Base-by-base conservation (phyloP, 2,888 invertebrate genomes). In the Nasonia oneida region DNA sequence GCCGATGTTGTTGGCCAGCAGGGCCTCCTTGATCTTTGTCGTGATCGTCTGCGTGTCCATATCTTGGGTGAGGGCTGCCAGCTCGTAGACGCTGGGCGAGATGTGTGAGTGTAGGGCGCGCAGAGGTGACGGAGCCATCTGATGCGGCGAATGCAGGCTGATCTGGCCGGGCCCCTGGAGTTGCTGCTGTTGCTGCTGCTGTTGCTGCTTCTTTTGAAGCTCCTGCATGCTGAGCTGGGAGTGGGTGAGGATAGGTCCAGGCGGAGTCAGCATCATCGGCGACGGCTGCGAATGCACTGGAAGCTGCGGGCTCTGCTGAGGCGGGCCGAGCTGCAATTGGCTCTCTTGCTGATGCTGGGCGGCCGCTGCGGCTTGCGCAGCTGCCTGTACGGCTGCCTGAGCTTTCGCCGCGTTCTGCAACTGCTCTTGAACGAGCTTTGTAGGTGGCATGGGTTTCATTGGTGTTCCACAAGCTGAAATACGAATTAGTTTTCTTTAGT, bases 41-140 rank as follows among this genome's bases (percentile, higher is more conserved):
- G 99, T 99, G 90, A 99, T 98, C 33, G 97, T 96, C 92, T 99
- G 98, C 1, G 99, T 99, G 94, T 99, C 99, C 88, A 99, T 95
- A 93, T 99, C 99, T 91, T 98, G 98, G 14, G 99, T 99, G 71
- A 99, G 95, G 5, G 99, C 99, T 1, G 99, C 98, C 97, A 99
- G 98, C 94, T 99, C 99, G 93, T 99, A 98, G 23, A 99, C 98
- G 90, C 98, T 98, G n/a, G 98, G 98, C 64, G 98, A 97, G 94
- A 97, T 97, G 91, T 97, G 97, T 88, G 97, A 97, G 91, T 97
- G 97, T 89, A 97, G 95, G 87, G 94, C 95, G 57, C 97, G 95
- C 94, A 97, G 95, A 1, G 96, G 95, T 29, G 96, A 95, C 70
- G 93, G 93, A 74, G 95, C 95, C 91, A 96, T 96, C 91, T 96